These are phyloP conservation scores for Lepidocolaptes lacrymiger DNA, from an alignment of 2,797 vertebrate genomes.

Conservation along the genomic window DNA sequence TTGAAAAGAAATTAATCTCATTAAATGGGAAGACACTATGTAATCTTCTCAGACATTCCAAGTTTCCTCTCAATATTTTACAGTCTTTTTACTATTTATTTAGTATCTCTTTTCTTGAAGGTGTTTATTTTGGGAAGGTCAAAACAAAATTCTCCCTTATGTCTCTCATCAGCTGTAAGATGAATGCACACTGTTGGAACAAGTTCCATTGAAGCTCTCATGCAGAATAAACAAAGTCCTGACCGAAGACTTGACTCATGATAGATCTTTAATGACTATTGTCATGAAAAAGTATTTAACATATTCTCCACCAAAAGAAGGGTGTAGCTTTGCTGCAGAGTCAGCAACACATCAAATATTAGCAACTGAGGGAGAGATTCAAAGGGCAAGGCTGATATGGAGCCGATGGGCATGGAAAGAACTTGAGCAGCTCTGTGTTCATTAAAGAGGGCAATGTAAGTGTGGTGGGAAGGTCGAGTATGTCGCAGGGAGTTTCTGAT, in stretches of 20 bases:
- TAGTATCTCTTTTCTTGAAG: conserved; percentile 64
- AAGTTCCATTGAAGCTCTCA: conserved; percentile 50
- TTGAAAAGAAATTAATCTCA: conserved; percentile 29
- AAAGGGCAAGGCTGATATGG: neutral
- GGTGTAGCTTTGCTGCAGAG: conserved; percentile 2
- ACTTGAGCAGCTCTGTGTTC: neutral
- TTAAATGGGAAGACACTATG: conserved; percentile 43
- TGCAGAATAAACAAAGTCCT: conserved; percentile 57
- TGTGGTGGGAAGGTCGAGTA: neutral
- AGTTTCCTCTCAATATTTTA: conserved; percentile 50
- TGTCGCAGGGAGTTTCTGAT: neutral
- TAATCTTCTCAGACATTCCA: conserved; percentile 38
- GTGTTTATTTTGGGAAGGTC: conserved; percentile 64
- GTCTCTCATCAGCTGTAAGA: conserved; percentile 62
- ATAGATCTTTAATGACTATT: conserved; percentile 70
- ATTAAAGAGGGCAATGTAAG: neutral
- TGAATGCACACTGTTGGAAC: conserved; percentile 52
- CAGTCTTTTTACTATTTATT: conserved; percentile 62
- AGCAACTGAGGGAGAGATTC: neutral
- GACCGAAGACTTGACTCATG: conserved; percentile 46
- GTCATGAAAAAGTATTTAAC: conserved; percentile 63
- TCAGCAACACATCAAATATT: conserved; percentile 18
- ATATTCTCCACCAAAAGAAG: neutral
- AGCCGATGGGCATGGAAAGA: neutral
- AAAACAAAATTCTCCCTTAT: conserved; percentile 61